These are phyloP conservation scores for Tridacna crocea DNA, from an alignment of 2,888 invertebrate genomes.

Conservation along the genomic window DNA sequence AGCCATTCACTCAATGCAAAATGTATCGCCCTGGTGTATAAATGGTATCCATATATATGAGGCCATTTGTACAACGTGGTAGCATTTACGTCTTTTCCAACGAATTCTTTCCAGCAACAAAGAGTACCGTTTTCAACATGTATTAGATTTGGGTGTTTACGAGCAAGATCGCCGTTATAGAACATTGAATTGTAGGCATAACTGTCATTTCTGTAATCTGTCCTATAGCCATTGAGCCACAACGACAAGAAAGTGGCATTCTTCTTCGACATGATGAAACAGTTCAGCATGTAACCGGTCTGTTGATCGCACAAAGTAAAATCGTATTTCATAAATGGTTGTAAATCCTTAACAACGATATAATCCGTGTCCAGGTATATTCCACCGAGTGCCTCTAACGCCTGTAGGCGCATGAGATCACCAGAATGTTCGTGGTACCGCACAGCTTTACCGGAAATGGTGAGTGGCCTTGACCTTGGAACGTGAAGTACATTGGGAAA, in stretches of 20 bases:
- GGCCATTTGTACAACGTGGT: too few relatives aligned
- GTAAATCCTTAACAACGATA: background rate
- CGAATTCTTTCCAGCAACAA: background rate
- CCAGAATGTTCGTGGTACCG: background rate
- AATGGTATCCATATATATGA: too few relatives aligned
- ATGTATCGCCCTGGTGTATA: too few relatives aligned
- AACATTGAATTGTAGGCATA: background rate
- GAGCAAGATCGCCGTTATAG: background rate
- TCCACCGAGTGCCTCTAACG: background rate
- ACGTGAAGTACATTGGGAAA: background rate
- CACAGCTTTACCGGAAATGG: background rate
- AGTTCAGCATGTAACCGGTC: background rate
- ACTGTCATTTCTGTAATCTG: background rate
- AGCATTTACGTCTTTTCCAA: background rate
- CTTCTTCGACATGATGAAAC: background rate
- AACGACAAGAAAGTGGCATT: background rate
- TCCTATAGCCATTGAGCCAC: background rate
- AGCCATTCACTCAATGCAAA: too few relatives aligned
- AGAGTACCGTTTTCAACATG: background rate
- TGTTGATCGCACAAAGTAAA: background rate
- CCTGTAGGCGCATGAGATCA: background rate
- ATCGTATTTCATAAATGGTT: background rate
- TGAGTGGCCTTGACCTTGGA: background rate
- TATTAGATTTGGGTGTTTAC: background rate
- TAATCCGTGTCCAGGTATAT: background rate